These are phyloP conservation scores for Saguinus midas DNA, from an alignment of 2,113 vertebrate genomes.

Conservation along the genomic window DNA sequence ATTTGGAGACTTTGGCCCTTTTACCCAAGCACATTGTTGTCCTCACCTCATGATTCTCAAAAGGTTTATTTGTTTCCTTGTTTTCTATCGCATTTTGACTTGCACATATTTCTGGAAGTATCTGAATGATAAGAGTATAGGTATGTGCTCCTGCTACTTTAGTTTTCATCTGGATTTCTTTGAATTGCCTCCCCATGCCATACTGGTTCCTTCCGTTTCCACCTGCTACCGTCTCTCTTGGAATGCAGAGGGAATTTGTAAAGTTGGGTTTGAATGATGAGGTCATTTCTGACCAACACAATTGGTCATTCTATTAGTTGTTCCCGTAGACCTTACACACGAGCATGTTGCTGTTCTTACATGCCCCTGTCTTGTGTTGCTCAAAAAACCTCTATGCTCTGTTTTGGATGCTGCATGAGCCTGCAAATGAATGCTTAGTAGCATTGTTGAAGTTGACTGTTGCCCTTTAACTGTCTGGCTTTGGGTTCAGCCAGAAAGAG, in stretches of 20 bases:
- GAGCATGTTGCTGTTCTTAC: background rate
- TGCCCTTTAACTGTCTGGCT: background rate
- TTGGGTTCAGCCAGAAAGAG: background rate
- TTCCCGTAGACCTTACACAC: background rate
- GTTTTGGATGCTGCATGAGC: background rate
- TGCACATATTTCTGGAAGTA: background rate
- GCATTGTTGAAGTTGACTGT: background rate
- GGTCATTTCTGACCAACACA: background rate
- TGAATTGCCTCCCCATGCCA: background rate
- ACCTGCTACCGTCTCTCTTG: background rate
- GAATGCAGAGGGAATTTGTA: background rate
- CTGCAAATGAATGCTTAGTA: background rate
- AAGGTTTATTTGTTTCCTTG: background rate
- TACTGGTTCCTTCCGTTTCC: background rate
- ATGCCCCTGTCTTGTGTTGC: background rate
- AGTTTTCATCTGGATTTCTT: constrained; percentile 20
- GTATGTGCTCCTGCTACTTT: background rate
- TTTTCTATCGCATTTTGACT: constrained; percentile 17
- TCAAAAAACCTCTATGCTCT: background rate
- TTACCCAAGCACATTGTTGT: background rate
- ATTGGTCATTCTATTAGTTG: background rate
- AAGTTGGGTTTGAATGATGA: background rate
- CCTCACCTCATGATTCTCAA: background rate
- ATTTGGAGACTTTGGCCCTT: background rate
- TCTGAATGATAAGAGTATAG: background rate